Base-by-base conservation (phyloP, 2,888 invertebrate genomes). In the Disparrhopalites patrizii region DNA sequence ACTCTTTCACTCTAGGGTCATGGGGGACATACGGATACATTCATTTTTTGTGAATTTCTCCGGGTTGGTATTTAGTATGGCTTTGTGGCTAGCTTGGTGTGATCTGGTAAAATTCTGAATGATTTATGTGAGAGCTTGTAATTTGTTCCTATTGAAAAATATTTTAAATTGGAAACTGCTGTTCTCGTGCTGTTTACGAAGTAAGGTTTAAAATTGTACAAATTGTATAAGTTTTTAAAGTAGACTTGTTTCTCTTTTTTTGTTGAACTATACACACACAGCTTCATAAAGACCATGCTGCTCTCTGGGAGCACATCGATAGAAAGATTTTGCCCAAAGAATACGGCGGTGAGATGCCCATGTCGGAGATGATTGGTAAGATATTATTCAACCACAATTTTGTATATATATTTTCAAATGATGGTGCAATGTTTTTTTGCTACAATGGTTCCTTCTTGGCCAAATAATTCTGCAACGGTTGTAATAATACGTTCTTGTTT, bases 281-380 rank as follows among this genome's bases (percentile, higher is more conserved):
- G 88, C 85, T 91, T 68, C 89, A 91, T 78, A 87, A 88, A 76
- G 85, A 83, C 30, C 78, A 88, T 27, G 87, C 88, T 7, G 88
- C 89, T n/a, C 80, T 92, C 36, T 85, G 85, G 71, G 83, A 85
- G 47, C 84, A 86, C 74, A 83, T 92, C 7, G 85, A 90, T 77
- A 84, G 86, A 27, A 84, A 86, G 67, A 88, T 92, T 76, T 78
- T 92, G 62, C 91, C 91, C 0, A 85, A 87, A 74, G 91, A 91
- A 77, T 91, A 91, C 76, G 91, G 91, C 3, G 91, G 91, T 8
- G 83, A 81, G n/a, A 86, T 90, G 81, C 90, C 90, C 0, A 87
- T 91, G 87, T 83, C 84, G 55, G 86, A 90, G 77, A 90, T 91
- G 90, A 90, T 91, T 71, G 85, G 90, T 90, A 77, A 82, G 85